These are phyloP conservation scores for Monoplex corrugatus DNA, from an alignment of 2,888 invertebrate genomes.

Conservation along the genomic window DNA sequence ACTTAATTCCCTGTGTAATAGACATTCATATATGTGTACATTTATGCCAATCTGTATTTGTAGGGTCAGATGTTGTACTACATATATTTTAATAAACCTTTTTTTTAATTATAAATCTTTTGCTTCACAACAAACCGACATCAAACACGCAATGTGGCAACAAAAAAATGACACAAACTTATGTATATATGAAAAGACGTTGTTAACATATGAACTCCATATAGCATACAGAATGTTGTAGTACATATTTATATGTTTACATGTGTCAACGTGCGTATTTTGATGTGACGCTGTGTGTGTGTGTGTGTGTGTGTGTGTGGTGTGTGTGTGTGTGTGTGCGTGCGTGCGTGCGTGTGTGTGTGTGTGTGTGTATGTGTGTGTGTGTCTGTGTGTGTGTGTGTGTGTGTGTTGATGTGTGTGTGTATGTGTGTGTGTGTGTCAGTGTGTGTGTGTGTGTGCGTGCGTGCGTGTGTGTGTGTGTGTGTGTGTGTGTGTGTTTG, in stretches of 20 bases:
- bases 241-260: no score
- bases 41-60: no score
- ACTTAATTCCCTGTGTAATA: no score
- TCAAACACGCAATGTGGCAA: no score
- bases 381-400: constrained; percentile 22
- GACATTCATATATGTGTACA: no score
- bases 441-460: neutral
- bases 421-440: neutral
- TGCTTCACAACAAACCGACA: no score
- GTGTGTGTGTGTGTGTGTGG: neutral
- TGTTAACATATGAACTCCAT: neutral
- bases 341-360: neutral
- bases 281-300: neutral
- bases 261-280: neutral
- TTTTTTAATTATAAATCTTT: no score
- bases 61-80: no score
- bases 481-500: constrained; percentile 12
- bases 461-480: neutral
- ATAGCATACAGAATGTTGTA: no score
- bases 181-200: neutral
- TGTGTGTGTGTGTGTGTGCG: neutral
- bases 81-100: no score
- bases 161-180: no score
- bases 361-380: constrained; percentile 29
- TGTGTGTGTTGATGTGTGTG: neutral